Evolutionary conservation across 2,888 invertebrate species (phyloP).

Genomic region (Agapostemon virescens): DNA sequence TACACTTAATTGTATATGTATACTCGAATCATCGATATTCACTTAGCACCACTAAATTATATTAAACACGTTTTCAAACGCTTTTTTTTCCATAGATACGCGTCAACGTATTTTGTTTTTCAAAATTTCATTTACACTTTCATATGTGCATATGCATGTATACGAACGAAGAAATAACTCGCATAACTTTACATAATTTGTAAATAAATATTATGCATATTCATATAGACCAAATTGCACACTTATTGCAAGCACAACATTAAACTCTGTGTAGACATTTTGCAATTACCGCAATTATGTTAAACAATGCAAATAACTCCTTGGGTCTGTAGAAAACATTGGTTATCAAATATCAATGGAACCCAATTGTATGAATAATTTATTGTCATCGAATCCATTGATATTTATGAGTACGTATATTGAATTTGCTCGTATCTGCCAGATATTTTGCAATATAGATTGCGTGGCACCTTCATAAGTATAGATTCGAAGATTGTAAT

Average conservation of each 20-base stretch:
- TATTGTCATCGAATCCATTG: background rate
- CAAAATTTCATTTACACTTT: background rate
- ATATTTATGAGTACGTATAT: background rate
- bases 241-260: background rate
- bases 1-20: too few relatives aligned
- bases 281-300: background rate
- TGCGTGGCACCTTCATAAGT: background rate
- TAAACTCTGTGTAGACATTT: background rate
- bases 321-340: background rate
- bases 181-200: background rate
- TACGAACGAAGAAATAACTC: background rate
- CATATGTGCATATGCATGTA: background rate
- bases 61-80: background rate
- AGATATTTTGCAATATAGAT: slow-evolving; percentile 4
- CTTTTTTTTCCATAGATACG: background rate
- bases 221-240: background rate
- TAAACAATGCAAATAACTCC: background rate
- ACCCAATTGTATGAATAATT: background rate
- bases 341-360: background rate
- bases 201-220: background rate
- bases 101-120: background rate
- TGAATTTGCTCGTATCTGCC: background rate
- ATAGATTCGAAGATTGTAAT: background rate
- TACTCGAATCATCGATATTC: background rate
- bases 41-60: background rate